Evolutionary conservation across 1,140 invertebrate species (phyloP).

Genomic region (Lepeophtheirus salmonis): DNA sequence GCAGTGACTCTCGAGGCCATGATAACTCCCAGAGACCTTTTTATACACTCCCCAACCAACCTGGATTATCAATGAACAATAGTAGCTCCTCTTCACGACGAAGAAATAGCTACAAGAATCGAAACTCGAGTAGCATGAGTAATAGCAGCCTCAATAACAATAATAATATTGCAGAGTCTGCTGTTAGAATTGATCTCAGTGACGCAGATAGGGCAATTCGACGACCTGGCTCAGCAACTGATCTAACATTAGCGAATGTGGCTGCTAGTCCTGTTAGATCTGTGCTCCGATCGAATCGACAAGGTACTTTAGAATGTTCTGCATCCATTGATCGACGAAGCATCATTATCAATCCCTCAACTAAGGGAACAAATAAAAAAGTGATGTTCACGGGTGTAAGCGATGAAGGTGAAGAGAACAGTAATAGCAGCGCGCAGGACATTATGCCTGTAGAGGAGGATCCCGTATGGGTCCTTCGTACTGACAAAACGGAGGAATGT

Average conservation of each 20-base stretch:
- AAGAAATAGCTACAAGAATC: not conserved
- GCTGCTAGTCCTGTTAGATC: not conserved
- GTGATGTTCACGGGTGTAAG: slow-evolving; percentile 11
- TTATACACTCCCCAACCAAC: not conserved
- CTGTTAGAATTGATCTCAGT: slow-evolving; percentile 8
- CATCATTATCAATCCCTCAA: not conserved
- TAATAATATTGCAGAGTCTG: not conserved
- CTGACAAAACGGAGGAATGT: not conserved
- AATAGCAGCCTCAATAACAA: not conserved
- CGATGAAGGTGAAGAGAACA: not conserved
- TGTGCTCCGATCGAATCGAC: not conserved
- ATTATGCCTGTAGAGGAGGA: not conserved
- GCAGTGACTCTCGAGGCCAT: not conserved
- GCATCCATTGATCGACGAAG: too few relatives aligned
- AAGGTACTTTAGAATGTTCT: not conserved
- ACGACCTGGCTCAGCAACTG: slow-evolving; percentile 3
- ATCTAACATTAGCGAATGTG: not conserved
- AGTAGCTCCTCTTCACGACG: not conserved
- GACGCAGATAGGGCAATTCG: slow-evolving; percentile 11
- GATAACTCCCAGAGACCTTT: not conserved
- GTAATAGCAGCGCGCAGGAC: not conserved
- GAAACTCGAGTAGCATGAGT: not conserved
- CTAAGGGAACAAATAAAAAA: slow-evolving; percentile 1
- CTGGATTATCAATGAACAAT: not conserved
- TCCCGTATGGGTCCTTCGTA: not conserved